A percentile compares a stretch with the other conserved stretches of the same genome.
phyloP scores from a whole-genome alignment of 2,113 vertebrate species.

The Phrynocephalus versicolor region DNA sequence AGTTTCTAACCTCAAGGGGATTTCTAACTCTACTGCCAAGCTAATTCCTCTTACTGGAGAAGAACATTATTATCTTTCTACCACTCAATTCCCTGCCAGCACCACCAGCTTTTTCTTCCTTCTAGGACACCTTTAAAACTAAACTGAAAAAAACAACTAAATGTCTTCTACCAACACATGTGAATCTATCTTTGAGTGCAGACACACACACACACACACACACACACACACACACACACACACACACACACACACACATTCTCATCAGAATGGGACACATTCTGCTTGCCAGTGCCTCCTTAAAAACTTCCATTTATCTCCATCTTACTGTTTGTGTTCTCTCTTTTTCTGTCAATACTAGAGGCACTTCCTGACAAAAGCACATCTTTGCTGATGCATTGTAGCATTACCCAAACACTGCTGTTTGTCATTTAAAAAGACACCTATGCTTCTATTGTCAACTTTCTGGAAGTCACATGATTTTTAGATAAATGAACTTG shows the following conservation, averaged over 20 bases:
- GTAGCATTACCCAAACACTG: neutral
- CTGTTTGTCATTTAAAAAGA: neutral
- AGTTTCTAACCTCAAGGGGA: conserved; percentile 1
- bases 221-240: neutral
- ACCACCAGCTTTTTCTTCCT: neutral
- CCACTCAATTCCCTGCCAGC: conserved; percentile 2
- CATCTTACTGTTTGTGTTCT: neutral
- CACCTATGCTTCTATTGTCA: neutral
- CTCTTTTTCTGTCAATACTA: neutral
- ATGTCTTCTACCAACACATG: no score
- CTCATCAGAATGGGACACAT: neutral
- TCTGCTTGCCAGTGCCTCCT: neutral
- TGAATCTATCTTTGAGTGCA: no score
- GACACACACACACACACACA: no score
- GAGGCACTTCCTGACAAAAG: neutral
- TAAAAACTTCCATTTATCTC: neutral
- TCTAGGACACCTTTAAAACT: neutral
- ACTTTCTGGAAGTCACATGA: neutral
- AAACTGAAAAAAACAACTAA: no score
- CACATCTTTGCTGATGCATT: neutral
- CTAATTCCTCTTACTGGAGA: conserved; percentile 15
- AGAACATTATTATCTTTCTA: conserved; percentile 14
- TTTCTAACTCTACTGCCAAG: conserved; percentile 18
- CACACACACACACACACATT: neutral
- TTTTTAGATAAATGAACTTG: neutral